phyloP scores from a whole-genome alignment of 2,113 vertebrate genomes.

The Poecilia latipinna region DNA sequence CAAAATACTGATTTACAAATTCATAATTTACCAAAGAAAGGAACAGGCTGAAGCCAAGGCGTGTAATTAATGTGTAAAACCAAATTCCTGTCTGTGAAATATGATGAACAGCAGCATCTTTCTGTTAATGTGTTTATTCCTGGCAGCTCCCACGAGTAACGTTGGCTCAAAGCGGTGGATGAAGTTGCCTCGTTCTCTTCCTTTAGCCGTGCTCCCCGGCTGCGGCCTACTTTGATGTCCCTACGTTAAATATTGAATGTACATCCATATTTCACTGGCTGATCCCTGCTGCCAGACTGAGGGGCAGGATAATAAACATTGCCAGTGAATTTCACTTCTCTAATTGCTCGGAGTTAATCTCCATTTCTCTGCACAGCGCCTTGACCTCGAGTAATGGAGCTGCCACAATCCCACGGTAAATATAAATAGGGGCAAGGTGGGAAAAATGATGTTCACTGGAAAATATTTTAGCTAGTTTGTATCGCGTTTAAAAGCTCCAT shows the following conservation, averaged over 20 bases:
- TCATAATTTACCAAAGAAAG: too few species aligned
- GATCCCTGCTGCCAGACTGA: conserved; percentile 49
- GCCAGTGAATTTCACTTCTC: conserved; percentile 55
- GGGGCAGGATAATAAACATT: conserved; percentile 62
- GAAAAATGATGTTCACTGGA: conserved; percentile 12
- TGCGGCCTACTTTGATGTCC: conserved; percentile 61
- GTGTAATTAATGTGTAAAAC: neutral
- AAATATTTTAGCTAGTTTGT: conserved; percentile 1
- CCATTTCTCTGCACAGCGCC: conserved; percentile 30
- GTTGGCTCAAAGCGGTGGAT: conserved; percentile 23
- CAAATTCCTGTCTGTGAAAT: neutral
- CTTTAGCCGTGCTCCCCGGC: conserved; percentile 11
- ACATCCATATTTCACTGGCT: conserved; percentile 72
- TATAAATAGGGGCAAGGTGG: conserved; percentile 35
- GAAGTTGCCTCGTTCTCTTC: conserved; percentile 48
- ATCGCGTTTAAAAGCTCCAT: neutral
- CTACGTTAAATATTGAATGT: conserved; percentile 74
- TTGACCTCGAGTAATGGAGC: conserved; percentile 56
- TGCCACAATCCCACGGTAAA: conserved; percentile 49
- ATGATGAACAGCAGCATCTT: neutral
- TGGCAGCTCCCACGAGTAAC: conserved; percentile 21
- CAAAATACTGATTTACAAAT: too few species aligned
- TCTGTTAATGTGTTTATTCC: conserved; percentile 17
- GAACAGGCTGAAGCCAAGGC: too few species aligned
- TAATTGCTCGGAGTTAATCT: conserved; percentile 73